Percentiles rank a stretch among this genome's conserved stretches.
Conservation (phyloP, 2,888 invertebrate genomes). For the Capitulum mitella region DNA sequence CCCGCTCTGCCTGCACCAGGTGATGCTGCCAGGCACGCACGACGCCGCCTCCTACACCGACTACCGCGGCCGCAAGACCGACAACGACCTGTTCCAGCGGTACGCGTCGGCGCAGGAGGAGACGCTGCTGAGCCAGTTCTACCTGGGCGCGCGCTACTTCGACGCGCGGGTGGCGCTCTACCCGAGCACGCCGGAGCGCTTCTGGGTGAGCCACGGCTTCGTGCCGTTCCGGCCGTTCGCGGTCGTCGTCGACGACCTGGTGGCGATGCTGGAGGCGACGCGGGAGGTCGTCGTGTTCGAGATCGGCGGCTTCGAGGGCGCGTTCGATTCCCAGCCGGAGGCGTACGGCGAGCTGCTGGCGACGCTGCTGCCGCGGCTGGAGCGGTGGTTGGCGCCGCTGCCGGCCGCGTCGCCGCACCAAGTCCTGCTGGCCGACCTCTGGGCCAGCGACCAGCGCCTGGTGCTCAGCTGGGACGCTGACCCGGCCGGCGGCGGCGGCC, state of each 20-base stretch:
- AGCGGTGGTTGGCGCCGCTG: neutral
- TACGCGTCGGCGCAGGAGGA: conserved; percentile 10
- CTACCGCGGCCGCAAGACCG: neutral
- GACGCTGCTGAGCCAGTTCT: conserved; percentile 1
- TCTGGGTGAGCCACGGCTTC: conserved; percentile 4
- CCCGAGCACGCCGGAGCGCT: neutral
- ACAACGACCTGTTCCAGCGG: neutral
- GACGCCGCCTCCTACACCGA: neutral
- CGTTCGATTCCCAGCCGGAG: neutral
- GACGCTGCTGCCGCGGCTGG: neutral
- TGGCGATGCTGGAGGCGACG: neutral
- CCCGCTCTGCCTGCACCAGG: neutral
- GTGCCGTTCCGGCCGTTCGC: neutral
- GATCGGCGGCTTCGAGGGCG: neutral
- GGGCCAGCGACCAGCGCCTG: neutral
- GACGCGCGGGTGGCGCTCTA: neutral
- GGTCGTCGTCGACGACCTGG: neutral
- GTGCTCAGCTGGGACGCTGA: neutral
- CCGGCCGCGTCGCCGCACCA: neutral
- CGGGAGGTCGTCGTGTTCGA: neutral
- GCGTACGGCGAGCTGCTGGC: neutral
- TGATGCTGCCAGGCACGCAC: conserved; percentile 15
- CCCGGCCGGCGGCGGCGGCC: neutral
- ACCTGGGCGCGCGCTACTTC: neutral
- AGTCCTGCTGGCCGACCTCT: neutral